A percentile compares a stretch with the other conserved stretches of the same genome.
phyloP scores from a whole-genome alignment of 2,797 vertebrate genomes.

The Lepus oiostolus region DNA sequence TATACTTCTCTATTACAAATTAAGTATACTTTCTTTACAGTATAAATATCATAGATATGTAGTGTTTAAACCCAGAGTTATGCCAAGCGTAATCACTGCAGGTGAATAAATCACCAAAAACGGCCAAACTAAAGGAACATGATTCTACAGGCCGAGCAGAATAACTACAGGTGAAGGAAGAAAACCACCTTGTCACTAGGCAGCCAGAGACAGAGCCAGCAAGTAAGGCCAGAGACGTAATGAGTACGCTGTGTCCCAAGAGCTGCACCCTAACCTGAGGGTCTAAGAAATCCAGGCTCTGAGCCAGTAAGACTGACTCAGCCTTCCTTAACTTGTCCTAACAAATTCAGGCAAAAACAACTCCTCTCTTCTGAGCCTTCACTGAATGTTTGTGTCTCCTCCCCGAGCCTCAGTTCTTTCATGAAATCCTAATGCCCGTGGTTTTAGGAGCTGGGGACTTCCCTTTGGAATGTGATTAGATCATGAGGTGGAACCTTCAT shows the following conservation, averaged over 20 bases:
- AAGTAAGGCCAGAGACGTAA: background rate
- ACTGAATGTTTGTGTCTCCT: background rate
- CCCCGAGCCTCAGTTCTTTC: background rate
- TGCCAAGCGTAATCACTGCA: background rate
- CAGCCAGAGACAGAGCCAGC: background rate
- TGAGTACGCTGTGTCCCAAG: background rate
- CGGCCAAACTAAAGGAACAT: background rate
- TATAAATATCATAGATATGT: background rate
- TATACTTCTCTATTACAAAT: background rate
- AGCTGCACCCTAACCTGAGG: background rate
- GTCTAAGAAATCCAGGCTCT: background rate
- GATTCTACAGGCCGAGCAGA: background rate
- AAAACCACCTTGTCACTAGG: background rate
- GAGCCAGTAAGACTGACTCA: background rate
- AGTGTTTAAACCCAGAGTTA: background rate
- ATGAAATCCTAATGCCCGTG: background rate
- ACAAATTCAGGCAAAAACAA: background rate
- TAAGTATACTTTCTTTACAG: background rate
- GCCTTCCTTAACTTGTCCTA: background rate
- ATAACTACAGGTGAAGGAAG: background rate
- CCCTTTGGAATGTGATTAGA: background rate
- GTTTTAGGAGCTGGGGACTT: background rate
- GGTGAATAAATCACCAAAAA: background rate
- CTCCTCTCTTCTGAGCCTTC: background rate
- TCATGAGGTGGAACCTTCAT: background rate